A percentile compares a stretch with the other conserved stretches of the same genome.
phyloP scores from a whole-genome alignment of 1,140 invertebrate genomes.

The Caenorhabditis inopinata region DNA sequence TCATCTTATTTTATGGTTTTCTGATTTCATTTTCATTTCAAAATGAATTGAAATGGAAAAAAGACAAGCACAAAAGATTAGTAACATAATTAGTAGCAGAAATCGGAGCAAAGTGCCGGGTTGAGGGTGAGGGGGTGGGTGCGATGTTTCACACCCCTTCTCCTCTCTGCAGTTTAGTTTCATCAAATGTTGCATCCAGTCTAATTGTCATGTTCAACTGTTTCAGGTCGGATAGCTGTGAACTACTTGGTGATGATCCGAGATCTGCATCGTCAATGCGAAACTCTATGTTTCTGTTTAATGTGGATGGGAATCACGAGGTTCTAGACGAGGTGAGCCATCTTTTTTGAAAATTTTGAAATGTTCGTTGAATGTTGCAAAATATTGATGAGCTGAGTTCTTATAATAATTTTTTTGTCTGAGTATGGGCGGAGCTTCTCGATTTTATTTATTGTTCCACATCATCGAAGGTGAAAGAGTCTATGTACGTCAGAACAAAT shows the following conservation, averaged over 20 bases:
- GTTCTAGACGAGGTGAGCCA: not conserved
- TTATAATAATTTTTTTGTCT: too few relatives aligned
- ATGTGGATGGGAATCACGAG: conserved; percentile 1
- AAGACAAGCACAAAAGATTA: not conserved
- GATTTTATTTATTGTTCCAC: too few relatives aligned
- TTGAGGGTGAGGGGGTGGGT: not conserved
- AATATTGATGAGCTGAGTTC: too few relatives aligned
- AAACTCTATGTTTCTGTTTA: conserved; percentile 28
- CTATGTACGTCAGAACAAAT: too few relatives aligned
- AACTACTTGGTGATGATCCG: conserved; percentile 32
- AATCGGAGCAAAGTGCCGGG: too few relatives aligned
- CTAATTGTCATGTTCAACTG: not conserved
- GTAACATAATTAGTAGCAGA: not conserved
- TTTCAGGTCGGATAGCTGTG: conserved; percentile 36
- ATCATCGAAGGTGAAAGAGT: too few relatives aligned
- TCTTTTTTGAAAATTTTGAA: too few relatives aligned
- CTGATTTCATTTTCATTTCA: too few relatives aligned
- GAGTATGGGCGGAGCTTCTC: too few relatives aligned
- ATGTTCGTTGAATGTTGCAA: too few relatives aligned
- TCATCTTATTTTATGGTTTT: too few relatives aligned
- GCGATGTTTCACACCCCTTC: not conserved
- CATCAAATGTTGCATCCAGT: not conserved
- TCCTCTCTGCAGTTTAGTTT: not conserved
- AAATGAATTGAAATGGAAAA: too few relatives aligned
- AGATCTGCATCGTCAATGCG: not conserved